These are phyloP conservation scores for Venustaconcha ellipsiformis DNA, from an alignment of 1,140 invertebrate species.

Conservation along the genomic window DNA sequence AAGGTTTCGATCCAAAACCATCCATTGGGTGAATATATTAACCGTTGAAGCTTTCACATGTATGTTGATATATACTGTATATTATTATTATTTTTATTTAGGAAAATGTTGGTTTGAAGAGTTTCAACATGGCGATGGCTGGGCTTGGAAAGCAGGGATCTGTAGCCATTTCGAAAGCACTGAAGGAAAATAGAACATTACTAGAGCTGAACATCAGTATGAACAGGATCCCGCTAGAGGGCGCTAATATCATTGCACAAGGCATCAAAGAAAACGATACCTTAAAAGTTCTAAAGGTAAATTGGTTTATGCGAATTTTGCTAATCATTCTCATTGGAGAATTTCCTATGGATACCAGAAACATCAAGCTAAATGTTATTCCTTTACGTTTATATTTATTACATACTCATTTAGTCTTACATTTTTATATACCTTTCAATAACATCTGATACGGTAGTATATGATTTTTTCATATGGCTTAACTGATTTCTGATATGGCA, in stretches of 20 bases:
- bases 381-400: too few relatives aligned
- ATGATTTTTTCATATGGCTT: too few relatives aligned
- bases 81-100: slow-evolving; percentile 11
- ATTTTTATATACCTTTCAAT: too few relatives aligned
- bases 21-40: not conserved
- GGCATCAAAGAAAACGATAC: slow-evolving; percentile 53
- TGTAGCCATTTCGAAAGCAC: slow-evolving; percentile 41
- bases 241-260: slow-evolving; percentile 38
- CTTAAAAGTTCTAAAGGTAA: slow-evolving; percentile 47
- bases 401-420: too few relatives aligned
- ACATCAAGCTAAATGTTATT: too few relatives aligned
- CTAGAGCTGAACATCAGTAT: slow-evolving; percentile 56
- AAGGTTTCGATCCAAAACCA: not conserved
- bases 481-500: too few relatives aligned
- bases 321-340: too few relatives aligned
- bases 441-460: too few relatives aligned
- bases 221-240: slow-evolving; percentile 55
- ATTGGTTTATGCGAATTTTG: not conserved
- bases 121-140: slow-evolving; percentile 55
- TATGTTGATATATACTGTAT: not conserved
- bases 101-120: slow-evolving; percentile 59
- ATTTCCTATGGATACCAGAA: too few relatives aligned
- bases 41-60: not conserved
- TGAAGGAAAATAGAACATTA: slow-evolving; percentile 56
- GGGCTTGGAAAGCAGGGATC: slow-evolving; percentile 50